Evolutionary conservation across 2,113 vertebrate genomes (phyloP), one percentile per base, ranked within the genome.

Genomic region (Sinosuthora webbiana): DNA sequence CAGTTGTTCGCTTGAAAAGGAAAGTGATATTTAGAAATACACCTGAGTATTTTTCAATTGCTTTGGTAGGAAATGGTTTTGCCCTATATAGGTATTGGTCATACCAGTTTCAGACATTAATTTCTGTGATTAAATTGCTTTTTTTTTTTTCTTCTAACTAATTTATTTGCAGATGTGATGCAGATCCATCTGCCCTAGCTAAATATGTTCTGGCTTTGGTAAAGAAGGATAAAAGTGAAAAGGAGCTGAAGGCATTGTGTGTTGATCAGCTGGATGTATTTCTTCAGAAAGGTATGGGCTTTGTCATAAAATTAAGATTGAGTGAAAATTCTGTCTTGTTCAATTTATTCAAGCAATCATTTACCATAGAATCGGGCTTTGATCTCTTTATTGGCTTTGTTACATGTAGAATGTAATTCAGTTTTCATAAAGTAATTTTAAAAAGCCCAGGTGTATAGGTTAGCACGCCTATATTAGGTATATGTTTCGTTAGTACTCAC

Each of bases 201-300:
- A 99, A 99, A 96, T 99, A 99, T 97, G 99, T 99, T 94, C 98
- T 99, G 95, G 99, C 99, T 89, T 98, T 99, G 97, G 99, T 99
- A 94, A 99, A 99, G 97, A 99, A 99, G 89, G 99, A 99, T 97
- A 99, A 99, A 98, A 99, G 97, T 86, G 99, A 99, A 93, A 99
- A 99, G 96, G 99, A 99, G 63, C 97, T 99, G 81, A 99, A 99
- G 97, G 99, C 99, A 49, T 97, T 99, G 75, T 99, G 99, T 97
- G 99, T 99, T 95, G 99, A 99, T 98, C 99, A 99, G 94, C 97
- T 99, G 96, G 99, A 99, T 98, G 99, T 99, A 80, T 99, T 99
- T 98, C 99, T 99, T 92, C 99, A 99, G 96, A 99, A 99, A 98
- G 99, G 99, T 99, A 98, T 77, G 71, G 44, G 53, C 74, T 94